Conservation (phyloP, 2,888 invertebrate species). For the Tupiocoris notatus region DNA sequence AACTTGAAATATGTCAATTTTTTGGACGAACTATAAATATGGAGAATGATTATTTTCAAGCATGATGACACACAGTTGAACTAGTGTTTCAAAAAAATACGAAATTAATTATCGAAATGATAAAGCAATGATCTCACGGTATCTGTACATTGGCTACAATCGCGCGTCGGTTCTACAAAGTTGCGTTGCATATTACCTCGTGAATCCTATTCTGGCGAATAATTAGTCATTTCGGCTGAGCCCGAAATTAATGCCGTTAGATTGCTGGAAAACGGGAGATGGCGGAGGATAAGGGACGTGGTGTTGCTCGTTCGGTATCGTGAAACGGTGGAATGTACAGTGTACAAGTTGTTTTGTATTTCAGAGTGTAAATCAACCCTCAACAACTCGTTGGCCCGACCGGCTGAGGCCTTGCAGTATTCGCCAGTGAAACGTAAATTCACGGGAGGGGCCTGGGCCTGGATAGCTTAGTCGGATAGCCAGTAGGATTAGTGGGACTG, state of each 20-base stretch:
- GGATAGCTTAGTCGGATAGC: background rate
- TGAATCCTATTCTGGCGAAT: background rate
- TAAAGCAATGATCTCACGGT: no score
- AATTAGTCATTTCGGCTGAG: background rate
- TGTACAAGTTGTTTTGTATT: constrained; percentile 6
- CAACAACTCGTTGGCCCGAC: background rate
- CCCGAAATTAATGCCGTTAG: background rate
- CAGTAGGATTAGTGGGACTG: background rate
- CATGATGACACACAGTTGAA: no score
- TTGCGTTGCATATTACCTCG: no score
- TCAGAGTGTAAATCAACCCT: constrained; percentile 1
- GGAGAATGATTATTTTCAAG: no score
- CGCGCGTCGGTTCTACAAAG: no score
- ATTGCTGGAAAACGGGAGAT: background rate
- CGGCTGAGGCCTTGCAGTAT: background rate
- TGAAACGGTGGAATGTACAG: background rate
- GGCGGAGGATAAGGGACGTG: background rate
- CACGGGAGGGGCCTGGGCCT: background rate
- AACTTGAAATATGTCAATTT: no score
- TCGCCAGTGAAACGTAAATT: background rate
- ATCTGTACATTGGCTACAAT: no score
- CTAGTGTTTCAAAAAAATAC: no score
- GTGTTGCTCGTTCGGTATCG: no score
- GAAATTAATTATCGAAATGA: no score
- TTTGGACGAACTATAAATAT: no score